Conservation (phyloP, 1,140 invertebrate genomes). For the Spodoptera litura region DNA sequence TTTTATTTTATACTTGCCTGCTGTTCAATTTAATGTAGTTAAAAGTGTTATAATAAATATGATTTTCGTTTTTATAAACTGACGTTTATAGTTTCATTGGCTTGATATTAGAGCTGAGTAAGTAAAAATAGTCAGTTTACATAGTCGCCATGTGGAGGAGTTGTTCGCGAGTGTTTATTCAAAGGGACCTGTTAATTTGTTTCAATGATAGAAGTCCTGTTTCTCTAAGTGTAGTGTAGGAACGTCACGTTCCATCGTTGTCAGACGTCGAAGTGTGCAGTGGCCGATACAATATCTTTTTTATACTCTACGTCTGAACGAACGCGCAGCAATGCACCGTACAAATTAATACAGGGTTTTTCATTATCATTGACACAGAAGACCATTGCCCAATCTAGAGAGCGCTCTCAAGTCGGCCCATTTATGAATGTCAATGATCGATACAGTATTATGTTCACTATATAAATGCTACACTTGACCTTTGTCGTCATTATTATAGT, state of each 20-base stretch:
- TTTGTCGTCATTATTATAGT: constrained; percentile 73
- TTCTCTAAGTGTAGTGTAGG: not conserved
- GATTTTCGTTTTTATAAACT: constrained; percentile 26
- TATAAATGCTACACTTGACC: constrained; percentile 76
- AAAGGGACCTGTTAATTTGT: not conserved
- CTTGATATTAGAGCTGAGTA: not conserved
- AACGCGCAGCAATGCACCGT: constrained; percentile 73
- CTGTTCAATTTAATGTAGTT: constrained; percentile 35
- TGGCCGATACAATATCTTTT: constrained; percentile 43
- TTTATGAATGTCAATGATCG: constrained; percentile 80
- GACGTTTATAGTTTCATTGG: constrained; percentile 4
- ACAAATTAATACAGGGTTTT: constrained; percentile 78
- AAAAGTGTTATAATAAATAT: constrained; percentile 25
- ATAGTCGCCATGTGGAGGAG: not conserved
- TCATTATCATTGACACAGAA: constrained; percentile 84
- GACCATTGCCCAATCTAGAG: constrained; percentile 78
- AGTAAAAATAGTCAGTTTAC: no score
- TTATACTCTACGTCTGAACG: constrained; percentile 54
- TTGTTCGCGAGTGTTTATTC: not conserved
- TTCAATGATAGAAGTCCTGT: constrained; percentile 23
- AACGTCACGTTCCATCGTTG: no score
- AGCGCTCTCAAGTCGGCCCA: constrained; percentile 74
- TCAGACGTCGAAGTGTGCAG: constrained; percentile 1
- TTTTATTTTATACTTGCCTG: not conserved
- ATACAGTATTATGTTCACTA: constrained; percentile 74